Percentiles rank a stretch among this genome's conserved stretches.
These are phyloP conservation scores for Diphyllodes magnificus DNA, from an alignment of 2,113 vertebrate species.

Conservation along the genomic window DNA sequence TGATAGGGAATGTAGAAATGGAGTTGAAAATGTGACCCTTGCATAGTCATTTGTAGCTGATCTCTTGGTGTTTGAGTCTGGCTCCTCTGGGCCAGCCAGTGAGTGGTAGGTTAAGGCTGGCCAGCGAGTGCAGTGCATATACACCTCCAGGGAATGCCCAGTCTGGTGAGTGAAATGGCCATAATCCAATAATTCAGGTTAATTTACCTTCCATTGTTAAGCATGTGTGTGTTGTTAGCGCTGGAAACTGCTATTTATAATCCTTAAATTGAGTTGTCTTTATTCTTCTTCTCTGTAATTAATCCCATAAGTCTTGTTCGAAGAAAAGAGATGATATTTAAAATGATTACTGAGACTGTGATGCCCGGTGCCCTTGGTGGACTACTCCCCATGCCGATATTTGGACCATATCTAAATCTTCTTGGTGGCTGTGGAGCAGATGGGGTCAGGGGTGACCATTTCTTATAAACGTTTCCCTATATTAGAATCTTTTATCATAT, in stretches of 20 bases:
- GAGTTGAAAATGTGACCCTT: not conserved
- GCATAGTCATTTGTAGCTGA: not conserved
- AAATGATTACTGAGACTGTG: not conserved
- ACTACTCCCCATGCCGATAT: not conserved
- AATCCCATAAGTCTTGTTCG: not conserved
- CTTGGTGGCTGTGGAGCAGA: not conserved
- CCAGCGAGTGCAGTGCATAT: not conserved
- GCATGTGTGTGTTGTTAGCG: not conserved
- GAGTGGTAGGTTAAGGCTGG: not conserved
- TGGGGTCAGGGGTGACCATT: rapidly evolving
- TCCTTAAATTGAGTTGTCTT: constrained; percentile 1
- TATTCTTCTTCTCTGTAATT: not conserved
- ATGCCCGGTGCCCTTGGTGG: not conserved
- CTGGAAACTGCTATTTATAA: not conserved
- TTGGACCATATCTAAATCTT: not conserved
- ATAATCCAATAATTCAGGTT: not conserved
- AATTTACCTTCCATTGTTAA: not conserved
- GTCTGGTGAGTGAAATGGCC: not conserved
- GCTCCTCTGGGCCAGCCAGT: not conserved
- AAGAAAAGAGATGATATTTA: not conserved
- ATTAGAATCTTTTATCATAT: not conserved
- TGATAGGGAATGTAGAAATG: not conserved
- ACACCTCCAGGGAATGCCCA: not conserved
- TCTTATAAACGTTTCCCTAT: not conserved
- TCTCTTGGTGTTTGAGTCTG: not conserved